phyloP scores from a whole-genome alignment of 2,888 invertebrate species.

The Drosophila fungiperda region DNA sequence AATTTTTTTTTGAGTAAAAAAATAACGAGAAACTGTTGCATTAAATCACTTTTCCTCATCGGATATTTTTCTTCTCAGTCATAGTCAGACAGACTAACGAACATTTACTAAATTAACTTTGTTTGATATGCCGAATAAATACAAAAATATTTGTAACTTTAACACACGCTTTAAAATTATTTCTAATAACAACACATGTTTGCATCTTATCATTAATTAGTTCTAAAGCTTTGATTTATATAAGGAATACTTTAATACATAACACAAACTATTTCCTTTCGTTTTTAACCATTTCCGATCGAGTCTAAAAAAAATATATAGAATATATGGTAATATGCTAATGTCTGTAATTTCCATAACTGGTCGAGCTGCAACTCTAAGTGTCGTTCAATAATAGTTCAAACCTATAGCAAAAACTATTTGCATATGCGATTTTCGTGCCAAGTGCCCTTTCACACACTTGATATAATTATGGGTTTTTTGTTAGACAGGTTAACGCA shows the following conservation, averaged over 20 bases:
- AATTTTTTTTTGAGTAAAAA: not conserved
- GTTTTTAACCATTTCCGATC: not conserved
- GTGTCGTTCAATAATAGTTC: not conserved
- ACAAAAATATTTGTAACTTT: not conserved
- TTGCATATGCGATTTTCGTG: constrained; percentile 29
- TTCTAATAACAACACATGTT: not conserved
- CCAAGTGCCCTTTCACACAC: constrained; percentile 7
- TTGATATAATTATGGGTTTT: constrained; percentile 3
- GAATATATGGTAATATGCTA: not conserved
- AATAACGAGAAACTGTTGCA: not conserved
- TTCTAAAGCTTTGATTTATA: not conserved
- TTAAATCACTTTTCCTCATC: not conserved
- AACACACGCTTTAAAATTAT: not conserved
- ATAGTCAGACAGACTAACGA: not conserved
- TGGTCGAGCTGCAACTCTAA: not conserved
- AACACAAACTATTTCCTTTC: too few relatives aligned
- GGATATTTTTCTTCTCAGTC: not conserved
- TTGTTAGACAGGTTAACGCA: constrained; percentile 3
- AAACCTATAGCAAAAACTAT: not conserved
- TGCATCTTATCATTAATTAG: not conserved
- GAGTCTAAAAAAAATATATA: not conserved
- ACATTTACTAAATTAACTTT: not conserved
- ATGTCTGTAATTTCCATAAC: not conserved
- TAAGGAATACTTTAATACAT: not conserved
- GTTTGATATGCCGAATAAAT: not conserved